Base-by-base conservation (phyloP, 2,888 invertebrate genomes). In the Platypus cylindrus region DNA sequence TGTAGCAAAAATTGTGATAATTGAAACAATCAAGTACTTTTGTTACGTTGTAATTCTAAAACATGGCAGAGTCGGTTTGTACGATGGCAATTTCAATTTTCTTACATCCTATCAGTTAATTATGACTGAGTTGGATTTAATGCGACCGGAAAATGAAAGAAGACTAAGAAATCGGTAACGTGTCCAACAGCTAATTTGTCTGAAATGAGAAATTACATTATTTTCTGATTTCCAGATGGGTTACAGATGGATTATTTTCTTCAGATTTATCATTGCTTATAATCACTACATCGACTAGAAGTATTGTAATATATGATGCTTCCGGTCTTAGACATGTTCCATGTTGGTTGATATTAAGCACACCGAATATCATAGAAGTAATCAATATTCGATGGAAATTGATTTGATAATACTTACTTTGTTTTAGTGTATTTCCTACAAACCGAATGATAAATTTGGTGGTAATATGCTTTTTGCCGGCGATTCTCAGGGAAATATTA, bases 221-320 rank as follows among this genome's bases (percentile, higher is more conserved):
- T n/a, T 26, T 26, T n/a, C 13, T 26, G 11, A 26, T 30, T 20
- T 20, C n/a, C n/a, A 43, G 70, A 2, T 76, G 75, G 75, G 63
- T 77, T 2, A 75, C 75, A 0, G 76, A 76, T 45, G 73, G 68
- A 0, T 51, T 73, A 3, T 74, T 71, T 52, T 56, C 62, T 12
- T 55, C 67, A 58, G 74, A 75, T 44, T 65, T 68, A 3, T 63
- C 67, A 34, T 65, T 66, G 48, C 55, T 76, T 27, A 49, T 71
- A 17, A 53, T 72, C 26, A 62, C 70, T 0, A 68, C 70, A 3
- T 71, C 73, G 1, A 70, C 75, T 36, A 65, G 75, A 40, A 73
- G 70, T 47, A 54, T 76, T 27, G 67, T 67, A 2, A 56, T 75
- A 24, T 74, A 73, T 45, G 73, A 75, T 47, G 73, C 68, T 1